These are phyloP conservation scores for Orthonyx spaldingii DNA, from an alignment of 2,113 vertebrate genomes.

Conservation along the genomic window DNA sequence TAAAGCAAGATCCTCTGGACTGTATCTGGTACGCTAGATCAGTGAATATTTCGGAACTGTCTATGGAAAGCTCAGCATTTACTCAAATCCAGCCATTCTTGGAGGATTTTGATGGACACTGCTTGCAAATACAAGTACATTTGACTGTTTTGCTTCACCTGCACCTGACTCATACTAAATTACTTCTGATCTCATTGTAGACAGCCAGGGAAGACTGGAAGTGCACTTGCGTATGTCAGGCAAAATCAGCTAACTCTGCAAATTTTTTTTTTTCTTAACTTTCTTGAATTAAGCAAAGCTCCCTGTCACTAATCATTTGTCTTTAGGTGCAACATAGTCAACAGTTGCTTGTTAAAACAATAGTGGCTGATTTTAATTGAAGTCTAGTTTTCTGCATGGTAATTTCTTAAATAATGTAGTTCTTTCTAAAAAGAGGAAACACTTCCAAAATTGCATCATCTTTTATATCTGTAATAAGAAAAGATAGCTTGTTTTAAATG, in stretches of 20 bases:
- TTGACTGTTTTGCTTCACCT: background rate
- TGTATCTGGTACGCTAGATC: background rate
- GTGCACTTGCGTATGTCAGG: background rate
- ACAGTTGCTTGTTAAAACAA: background rate
- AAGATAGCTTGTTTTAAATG: background rate
- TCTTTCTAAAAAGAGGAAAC: background rate
- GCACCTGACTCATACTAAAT: background rate
- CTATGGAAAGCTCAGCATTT: background rate
- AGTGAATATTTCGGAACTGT: background rate
- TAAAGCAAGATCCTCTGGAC: background rate
- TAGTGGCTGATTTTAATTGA: background rate
- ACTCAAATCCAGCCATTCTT: background rate
- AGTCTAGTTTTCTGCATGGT: background rate
- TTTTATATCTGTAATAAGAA: background rate
- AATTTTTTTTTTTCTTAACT: background rate
- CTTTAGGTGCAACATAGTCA: background rate
- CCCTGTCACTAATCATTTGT: background rate
- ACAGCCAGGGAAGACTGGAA: background rate
- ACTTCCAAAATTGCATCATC: background rate
- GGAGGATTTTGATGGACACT: background rate
- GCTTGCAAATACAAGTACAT: background rate
- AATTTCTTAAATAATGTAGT: background rate
- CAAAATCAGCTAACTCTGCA: background rate
- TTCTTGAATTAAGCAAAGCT: background rate
- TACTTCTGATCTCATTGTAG: background rate